Evolutionary conservation across 2,888 invertebrate genomes (phyloP).

Genomic region (Cantharis flavilabris): DNA sequence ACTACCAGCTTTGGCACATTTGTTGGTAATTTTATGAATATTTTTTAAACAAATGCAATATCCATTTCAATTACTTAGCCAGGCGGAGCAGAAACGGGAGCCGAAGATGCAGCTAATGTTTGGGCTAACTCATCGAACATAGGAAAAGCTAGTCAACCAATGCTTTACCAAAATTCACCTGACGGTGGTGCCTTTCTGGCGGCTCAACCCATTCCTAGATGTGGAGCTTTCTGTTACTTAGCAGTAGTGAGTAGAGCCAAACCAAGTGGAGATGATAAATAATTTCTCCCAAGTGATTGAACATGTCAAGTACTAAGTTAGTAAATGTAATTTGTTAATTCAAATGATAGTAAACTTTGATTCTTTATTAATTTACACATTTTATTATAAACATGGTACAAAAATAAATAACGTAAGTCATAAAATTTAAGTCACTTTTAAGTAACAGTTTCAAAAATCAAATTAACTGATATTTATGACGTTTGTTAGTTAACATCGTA

Average conservation of each 20-base stretch:
- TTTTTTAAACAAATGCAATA: neutral
- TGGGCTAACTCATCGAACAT: constrained; percentile 29
- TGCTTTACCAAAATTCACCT: constrained; percentile 59
- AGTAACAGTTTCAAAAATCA: neutral
- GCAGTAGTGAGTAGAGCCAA: constrained; percentile 55
- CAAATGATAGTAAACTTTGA: neutral
- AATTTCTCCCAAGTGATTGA: neutral
- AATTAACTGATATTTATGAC: neutral
- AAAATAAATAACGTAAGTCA: neutral
- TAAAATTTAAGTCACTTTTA: neutral
- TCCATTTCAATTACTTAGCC: constrained; percentile 40
- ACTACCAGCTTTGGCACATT: constrained; percentile 53
- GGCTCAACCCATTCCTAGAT: constrained; percentile 61
- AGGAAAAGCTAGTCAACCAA: constrained; percentile 43
- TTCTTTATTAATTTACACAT: neutral
- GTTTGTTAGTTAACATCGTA: neutral
- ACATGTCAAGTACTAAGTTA: neutral
- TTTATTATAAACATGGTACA: neutral
- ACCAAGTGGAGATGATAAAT: neutral
- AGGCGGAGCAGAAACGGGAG: constrained; percentile 42
- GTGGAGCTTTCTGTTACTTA: constrained; percentile 63
- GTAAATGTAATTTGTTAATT: neutral
- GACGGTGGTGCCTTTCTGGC: constrained; percentile 63
- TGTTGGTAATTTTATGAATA: constrained; percentile 48
- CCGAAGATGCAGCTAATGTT: constrained; percentile 33